Base-by-base conservation (phyloP, 2,113 vertebrate genomes). In the Sclerurus mexicanus region DNA sequence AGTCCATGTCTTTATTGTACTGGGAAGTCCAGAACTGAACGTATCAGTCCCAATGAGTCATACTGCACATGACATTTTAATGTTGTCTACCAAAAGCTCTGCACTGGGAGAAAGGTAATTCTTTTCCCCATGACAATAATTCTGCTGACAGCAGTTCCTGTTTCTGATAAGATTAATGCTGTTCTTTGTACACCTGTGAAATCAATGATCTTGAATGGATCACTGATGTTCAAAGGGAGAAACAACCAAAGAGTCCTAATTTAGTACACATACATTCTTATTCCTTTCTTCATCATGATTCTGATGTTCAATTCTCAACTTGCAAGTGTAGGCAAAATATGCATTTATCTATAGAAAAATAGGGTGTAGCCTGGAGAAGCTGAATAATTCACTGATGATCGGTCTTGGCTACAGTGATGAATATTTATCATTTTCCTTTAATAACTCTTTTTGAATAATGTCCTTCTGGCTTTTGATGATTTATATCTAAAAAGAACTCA, bases 321-420 rank as follows among this genome's bases (percentile, higher is more conserved):
- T 95, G 95, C 64, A 88, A 96, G 94, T 68, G 60, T 16, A 92
- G 86, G 42, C 19, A 95, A 95, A 97, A 95, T 85, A 95, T 87
- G 84, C 83, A 92, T 97, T 93, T 85, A 97, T 95, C 94, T 93
- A 75, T 64, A 95, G 64, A 74, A 92, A 92, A 97, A 95, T 82
- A 89, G 94, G 96, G 95, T 92, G 95, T 90, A 74, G 92, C 84
- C 95, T 81, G 87, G 87, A 71, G 59, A 88, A 95, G 72, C 15
- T 95, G 92, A 97, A 94, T 96, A 96, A 96, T 83, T 93, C 4
- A 6, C 62, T 90, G 93, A 84, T 92, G 92, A 97, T 96, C 82
- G 77, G 87, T 81, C 90, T 94, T 96, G 93, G 92, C 95, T 96
- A 42, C 63, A 59, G 42, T 16, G 20, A 77, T 75, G 87, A 75